A percentile compares a stretch with the other conserved stretches of the same genome.
Conservation (phyloP, 2,113 vertebrate species). For the Microcebus jonahi region DNA sequence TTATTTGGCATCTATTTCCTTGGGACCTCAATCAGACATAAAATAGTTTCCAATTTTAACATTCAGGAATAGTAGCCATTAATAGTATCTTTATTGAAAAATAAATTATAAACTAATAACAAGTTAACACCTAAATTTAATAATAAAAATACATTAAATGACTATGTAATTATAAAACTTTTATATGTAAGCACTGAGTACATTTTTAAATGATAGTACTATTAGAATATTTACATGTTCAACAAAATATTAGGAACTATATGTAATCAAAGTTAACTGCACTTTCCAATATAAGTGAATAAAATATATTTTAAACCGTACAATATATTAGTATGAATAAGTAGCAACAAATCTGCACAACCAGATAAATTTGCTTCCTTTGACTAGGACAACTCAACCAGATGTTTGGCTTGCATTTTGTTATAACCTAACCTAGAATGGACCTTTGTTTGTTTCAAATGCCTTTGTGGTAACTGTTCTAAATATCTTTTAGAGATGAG, state of each 20-base stretch:
- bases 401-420: neutral
- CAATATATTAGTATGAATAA: neutral
- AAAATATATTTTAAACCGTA: neutral
- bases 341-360: neutral
- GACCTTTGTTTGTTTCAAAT: neutral
- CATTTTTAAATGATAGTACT: neutral
- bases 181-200: neutral
- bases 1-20: neutral
- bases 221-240: neutral
- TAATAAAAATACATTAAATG: slow-evolving; percentile 25
- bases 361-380: neutral
- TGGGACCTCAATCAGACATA: neutral
- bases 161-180: neutral
- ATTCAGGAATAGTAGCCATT: neutral
- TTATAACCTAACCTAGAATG: neutral
- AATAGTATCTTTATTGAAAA: neutral
- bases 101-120: neutral
- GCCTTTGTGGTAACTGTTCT: neutral
- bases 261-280: neutral
- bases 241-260: neutral
- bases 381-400: neutral
- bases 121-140: neutral
- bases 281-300: neutral
- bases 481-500: neutral
- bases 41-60: neutral